Conservation (phyloP, 2,113 vertebrate genomes). For the Alethe castanea region DNA sequence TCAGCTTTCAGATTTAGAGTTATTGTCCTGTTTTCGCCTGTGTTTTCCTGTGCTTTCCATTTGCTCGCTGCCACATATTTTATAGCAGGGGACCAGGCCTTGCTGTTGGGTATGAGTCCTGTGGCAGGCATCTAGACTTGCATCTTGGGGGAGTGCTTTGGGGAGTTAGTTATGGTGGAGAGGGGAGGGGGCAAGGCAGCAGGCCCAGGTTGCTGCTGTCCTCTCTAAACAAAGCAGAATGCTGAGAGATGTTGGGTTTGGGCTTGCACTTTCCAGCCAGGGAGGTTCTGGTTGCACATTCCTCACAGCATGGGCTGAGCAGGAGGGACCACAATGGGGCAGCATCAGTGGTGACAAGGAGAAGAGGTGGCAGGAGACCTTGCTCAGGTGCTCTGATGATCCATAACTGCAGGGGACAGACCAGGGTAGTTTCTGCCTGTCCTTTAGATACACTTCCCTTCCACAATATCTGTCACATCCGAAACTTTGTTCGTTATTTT, state of each 20-base stretch:
- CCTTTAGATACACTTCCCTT: not conserved
- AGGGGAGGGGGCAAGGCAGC: not conserved
- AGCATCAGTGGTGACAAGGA: accelerated
- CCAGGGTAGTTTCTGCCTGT: not conserved
- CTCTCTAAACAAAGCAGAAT: not conserved
- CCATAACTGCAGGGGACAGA: not conserved
- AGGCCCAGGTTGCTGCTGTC: not conserved
- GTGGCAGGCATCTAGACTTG: not conserved
- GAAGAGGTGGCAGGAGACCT: not conserved
- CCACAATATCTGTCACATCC: not conserved
- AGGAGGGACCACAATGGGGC: not conserved
- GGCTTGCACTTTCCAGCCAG: not conserved
- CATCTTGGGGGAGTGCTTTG: not conserved
- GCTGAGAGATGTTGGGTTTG: not conserved
- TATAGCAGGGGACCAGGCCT: not conserved
- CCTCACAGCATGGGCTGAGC: not conserved
- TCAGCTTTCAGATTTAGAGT: conserved; percentile 71
- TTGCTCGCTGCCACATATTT: conserved; percentile 58
- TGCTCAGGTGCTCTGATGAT: accelerated
- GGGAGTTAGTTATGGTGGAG: conserved; percentile 12
- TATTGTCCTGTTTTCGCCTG: conserved; percentile 68
- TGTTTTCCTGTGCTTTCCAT: conserved; percentile 59
- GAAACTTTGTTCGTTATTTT: not conserved
- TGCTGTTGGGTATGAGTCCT: not conserved
- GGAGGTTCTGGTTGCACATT: not conserved